Evolutionary conservation across 2,113 vertebrate species (phyloP), one percentile per base, ranked within the genome.

Genomic region (Microtus richardsoni): DNA sequence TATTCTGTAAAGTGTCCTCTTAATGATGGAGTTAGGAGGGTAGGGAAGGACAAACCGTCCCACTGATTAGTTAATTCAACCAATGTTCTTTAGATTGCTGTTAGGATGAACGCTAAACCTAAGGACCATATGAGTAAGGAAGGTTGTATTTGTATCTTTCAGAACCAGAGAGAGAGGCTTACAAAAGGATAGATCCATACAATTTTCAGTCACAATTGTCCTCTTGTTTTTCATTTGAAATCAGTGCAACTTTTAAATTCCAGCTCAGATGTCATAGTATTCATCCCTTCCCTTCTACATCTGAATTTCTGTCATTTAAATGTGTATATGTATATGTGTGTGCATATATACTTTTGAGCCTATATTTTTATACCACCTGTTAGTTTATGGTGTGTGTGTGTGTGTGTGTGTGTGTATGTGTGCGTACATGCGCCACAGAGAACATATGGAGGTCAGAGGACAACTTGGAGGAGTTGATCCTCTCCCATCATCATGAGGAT

Each of bases 61-160:
- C 64, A 12, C 28, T 85, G 22, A 84, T 88, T 85, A 96, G 95
- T 74, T 91, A 97, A 93, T 74, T 93, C 64, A 60, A 11, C 66
- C 66, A 64, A 24, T 73, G 66, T 8, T 85, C 39, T 30, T 58
- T 13, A 36, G 44, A 54, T 94, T 7, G 0, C 39, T 94, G 7
- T 39, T 62, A 26, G 60, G 24, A 68, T 5, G 30, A 77, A 1
- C 2, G 4, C n/a, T 91, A 87, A 87, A 6, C 33, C 44, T 68
- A 62, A 80, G 49, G 39, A 78, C 62, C 22, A 41, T 17, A 83
- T 14, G 17, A 54, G 33, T 49, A 24, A 84, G 36, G 74, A 78
- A 79, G 52, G 7, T 13, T 68, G 2, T 78, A 19, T 74, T 66
- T 95, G 39, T 87, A 28, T 79, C 24, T 33, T 91, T 49, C 92